Evolutionary conservation across 35 echinoderm and acorn worm genomes (phyloP), one percentile per base, ranked within the genome.

Genomic region (Stichopus chloronotus): DNA sequence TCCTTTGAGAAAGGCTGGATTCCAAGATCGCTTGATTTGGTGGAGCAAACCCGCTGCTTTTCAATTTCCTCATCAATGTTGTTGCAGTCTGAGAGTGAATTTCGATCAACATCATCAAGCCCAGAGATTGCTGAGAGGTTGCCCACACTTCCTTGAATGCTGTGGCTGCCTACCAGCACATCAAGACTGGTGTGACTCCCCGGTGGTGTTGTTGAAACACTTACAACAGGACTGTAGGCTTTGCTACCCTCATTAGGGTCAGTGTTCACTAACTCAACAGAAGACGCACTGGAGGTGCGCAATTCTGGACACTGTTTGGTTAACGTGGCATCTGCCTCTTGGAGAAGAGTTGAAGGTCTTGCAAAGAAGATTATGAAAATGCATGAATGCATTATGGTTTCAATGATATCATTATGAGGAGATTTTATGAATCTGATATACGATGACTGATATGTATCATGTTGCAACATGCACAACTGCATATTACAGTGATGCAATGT

Each of bases 301-400:
- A 89, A 52, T 25, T 89, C 43, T 0, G 90, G 76, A 5, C 52
- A 53, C 6, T 5, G 25, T 17, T 52, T 22, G 71, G 72, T 9
- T 71, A 20, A 7, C 9, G 9, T 68, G 53, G 55, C 43, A 9
- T 94, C 53, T 19, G 96, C 97, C 22, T 96, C 93, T 52, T 92
- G 43, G 17, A 96, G 58, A 9, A 99, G 94, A 43, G 97, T 96
- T 21, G 92, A 93, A 58, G 95, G 92, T 22, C 97, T 99, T 1
- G 3, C 30, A 43, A 43, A 43, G 30, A 43, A 43, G 30, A 43
- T 43, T 1, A 43, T 43, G 30, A 43, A 3, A 43, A 43, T 43
- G 81, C 13, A 12, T 25, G 61, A 52, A 93, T 25, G 21, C 23
- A 78, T 25, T 78, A 43, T 3, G 30, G 30, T 43, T 43, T 43